These are phyloP conservation scores for Coranthus polyacanthus DNA, from an alignment of 2,797 vertebrate species.

Conservation along the genomic window DNA sequence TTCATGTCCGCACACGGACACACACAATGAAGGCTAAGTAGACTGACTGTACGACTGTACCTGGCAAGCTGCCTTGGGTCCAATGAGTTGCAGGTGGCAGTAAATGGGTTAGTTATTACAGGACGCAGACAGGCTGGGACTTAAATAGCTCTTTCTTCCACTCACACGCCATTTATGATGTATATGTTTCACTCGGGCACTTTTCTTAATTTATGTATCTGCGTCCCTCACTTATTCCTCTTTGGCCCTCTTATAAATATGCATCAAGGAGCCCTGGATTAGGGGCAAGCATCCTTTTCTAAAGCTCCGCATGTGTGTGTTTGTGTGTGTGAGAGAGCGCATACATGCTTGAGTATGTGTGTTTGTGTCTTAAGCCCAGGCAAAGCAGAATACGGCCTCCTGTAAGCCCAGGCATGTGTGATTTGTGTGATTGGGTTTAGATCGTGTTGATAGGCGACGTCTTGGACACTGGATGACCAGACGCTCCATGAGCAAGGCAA, in stretches of 20 bases:
- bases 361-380: slow-evolving; percentile 71
- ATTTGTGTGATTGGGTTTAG: slow-evolving; percentile 74
- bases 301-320: slow-evolving; percentile 55
- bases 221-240: slow-evolving; percentile 14
- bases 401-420: slow-evolving; percentile 75
- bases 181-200: slow-evolving; percentile 6
- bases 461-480: slow-evolving; percentile 50
- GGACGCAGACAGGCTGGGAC: slow-evolving; percentile 40
- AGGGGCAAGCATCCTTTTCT: slow-evolving; percentile 69
- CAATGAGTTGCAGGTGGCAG: slow-evolving; percentile 49
- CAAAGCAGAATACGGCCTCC: slow-evolving; percentile 63
- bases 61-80: slow-evolving; percentile 64
- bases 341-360: slow-evolving; percentile 61
- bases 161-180: neutral
- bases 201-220: slow-evolving; percentile 30
- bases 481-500: slow-evolving; percentile 19
- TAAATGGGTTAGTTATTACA: slow-evolving; percentile 57
- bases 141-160: slow-evolving; percentile 29
- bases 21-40: slow-evolving; percentile 24
- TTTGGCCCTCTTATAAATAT: slow-evolving; percentile 60
- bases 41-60: slow-evolving; percentile 36
- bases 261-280: slow-evolving; percentile 73
- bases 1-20: slow-evolving; percentile 24
- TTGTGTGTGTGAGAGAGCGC: slow-evolving; percentile 33
- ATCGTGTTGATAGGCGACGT: slow-evolving; percentile 32